These are phyloP conservation scores for Pipistrellus pygmaeus DNA, from an alignment of 2,797 vertebrate genomes.

Conservation along the genomic window DNA sequence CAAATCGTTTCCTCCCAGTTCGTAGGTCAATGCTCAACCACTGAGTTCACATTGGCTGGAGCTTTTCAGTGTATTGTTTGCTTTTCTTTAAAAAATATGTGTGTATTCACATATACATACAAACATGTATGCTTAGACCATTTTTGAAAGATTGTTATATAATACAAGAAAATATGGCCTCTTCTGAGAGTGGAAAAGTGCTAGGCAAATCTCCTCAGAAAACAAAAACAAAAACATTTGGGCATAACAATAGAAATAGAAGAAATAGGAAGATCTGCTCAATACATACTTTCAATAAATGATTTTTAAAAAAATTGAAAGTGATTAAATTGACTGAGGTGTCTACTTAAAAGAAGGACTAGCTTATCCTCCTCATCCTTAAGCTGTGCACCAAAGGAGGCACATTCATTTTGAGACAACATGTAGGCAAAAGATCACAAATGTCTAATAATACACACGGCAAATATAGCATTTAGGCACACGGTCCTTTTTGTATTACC, in stretches of 20 bases:
- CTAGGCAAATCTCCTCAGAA: slow-evolving; percentile 16
- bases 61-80: neutral
- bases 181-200: neutral
- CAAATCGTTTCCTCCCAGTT: too few relatives aligned
- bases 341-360: neutral
- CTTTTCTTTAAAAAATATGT: neutral
- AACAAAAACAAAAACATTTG: neutral
- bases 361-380: neutral
- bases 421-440: neutral
- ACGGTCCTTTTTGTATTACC: neutral
- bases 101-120: neutral
- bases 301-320: neutral
- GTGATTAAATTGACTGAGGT: neutral
- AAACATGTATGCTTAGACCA: neutral
- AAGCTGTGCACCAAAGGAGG: neutral
- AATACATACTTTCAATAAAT: neutral
- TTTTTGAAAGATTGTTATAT: slow-evolving; percentile 5
- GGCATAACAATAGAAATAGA: neutral
- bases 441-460: neutral
- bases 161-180: neutral
- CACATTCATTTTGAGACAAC: neutral
- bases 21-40: too few relatives aligned
- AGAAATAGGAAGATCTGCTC: neutral
- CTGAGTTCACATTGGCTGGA: too few relatives aligned
- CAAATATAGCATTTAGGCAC: neutral